Evolutionary conservation across 2,113 vertebrate species (phyloP), one percentile per base, ranked within the genome.

Genomic region (Dipodomys spectabilis): DNA sequence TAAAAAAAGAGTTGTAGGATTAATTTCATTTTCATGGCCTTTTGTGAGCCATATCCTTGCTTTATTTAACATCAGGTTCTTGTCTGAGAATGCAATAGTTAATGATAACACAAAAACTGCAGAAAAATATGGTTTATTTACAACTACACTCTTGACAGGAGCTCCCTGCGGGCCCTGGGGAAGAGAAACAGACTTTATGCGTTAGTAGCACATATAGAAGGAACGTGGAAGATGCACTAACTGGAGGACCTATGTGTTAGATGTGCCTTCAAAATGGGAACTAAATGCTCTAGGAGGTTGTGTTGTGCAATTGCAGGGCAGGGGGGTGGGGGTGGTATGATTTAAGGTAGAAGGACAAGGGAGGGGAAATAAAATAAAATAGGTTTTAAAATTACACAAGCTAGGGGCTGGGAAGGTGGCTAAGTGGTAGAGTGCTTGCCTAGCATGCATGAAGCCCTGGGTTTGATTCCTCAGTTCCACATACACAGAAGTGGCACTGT

Each of bases 31-130:
- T 57, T 57, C 4, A 57, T 20, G 53, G 57, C 28, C 32, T 45
- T 44, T 62, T 57, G 23, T 64, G 27, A 6, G 44, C 64, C 64
- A 77, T 77, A 60, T 35, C 28, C 67, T 94, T 82, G 25, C 57
- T 79, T 95, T 84, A 87, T 78, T 93, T 91, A 74, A 90, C 6
- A 23, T 71, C 82, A 67, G 74, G 74, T 74, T 39, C 30, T 94
- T 86, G 27, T 90, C 68, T 68, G 78, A 39, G 19, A 88, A 82
- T 49, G 39, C 35, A 88, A 30, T 73, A 64, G 20, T 75, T 94
- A 86, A 94, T 74, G 77, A 28, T 53, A 87, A 88, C 39, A 92
- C n/a, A 79, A 60, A 91, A 73, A 84, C 35, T 68, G 49, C 22
- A 25, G 71, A 18, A 73, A 94, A 86, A 44, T 49, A 88, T 27